Evolutionary conservation across 1,140 invertebrate species (phyloP).

Genomic region (Neotoxoptera formosana): DNA sequence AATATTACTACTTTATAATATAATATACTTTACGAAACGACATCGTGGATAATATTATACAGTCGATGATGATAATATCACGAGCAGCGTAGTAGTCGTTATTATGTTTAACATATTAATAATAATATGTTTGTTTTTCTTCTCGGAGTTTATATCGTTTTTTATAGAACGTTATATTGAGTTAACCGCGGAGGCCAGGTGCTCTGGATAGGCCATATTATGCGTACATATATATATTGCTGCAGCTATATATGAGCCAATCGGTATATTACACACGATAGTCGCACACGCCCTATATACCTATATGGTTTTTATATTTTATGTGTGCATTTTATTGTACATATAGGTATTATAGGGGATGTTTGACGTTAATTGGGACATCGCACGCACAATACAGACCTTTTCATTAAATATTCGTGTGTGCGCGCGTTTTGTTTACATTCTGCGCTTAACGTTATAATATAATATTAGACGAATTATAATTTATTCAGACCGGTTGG

Average conservation of each 20-base stretch:
- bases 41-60: neutral
- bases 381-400: neutral
- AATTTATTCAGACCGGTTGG: neutral
- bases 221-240: too few species aligned
- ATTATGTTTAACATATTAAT: neutral
- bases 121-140: neutral
- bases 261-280: neutral
- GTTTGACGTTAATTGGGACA: slow-evolving; percentile 23
- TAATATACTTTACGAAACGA: neutral
- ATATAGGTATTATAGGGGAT: slow-evolving; percentile 1
- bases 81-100: neutral
- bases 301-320: too few species aligned
- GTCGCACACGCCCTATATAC: neutral
- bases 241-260: neutral
- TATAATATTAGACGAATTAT: slow-evolving; percentile 33
- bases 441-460: neutral
- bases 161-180: neutral
- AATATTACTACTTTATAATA: neutral
- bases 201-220: neutral
- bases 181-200: neutral
- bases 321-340: neutral
- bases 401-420: slow-evolving; percentile 28
- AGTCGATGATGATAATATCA: neutral
- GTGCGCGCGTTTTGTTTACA: neutral
- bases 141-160: neutral